phyloP scores from a whole-genome alignment of 2,113 vertebrate species.

The Mionectes macconnelli region DNA sequence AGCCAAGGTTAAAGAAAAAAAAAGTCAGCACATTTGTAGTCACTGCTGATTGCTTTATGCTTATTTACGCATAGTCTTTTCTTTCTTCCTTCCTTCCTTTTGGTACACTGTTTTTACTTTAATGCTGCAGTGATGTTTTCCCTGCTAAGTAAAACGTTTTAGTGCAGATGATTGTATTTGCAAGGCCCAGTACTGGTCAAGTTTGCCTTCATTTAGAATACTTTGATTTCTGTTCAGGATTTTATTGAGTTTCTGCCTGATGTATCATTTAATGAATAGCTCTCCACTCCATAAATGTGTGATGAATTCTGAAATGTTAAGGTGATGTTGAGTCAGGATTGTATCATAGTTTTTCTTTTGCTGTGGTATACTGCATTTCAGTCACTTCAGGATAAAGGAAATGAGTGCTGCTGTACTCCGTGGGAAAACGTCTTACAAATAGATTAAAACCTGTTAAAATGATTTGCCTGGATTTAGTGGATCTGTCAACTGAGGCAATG shows the following conservation, averaged over 20 bases:
- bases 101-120: background rate
- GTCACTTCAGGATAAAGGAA: background rate
- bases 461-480: background rate
- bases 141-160: background rate
- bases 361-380: background rate
- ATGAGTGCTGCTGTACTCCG: background rate
- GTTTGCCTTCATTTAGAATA: background rate
- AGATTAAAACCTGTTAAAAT: slow-evolving; percentile 24
- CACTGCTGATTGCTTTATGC: background rate
- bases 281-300: background rate
- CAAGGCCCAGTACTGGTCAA: background rate
- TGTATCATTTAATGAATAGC: background rate
- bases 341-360: background rate
- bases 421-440: background rate
- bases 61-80: background rate
- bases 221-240: background rate
- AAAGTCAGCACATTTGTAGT: background rate
- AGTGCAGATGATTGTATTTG: background rate
- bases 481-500: background rate
- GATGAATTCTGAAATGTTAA: background rate
- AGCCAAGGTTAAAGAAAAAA: background rate
- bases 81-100: background rate
- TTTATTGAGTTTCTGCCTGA: background rate
- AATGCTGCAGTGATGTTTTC: background rate
- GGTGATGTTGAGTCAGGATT: background rate